Evolutionary conservation across 2,797 vertebrate species (phyloP).

Genomic region (Oryzias dopingdopingensis): DNA sequence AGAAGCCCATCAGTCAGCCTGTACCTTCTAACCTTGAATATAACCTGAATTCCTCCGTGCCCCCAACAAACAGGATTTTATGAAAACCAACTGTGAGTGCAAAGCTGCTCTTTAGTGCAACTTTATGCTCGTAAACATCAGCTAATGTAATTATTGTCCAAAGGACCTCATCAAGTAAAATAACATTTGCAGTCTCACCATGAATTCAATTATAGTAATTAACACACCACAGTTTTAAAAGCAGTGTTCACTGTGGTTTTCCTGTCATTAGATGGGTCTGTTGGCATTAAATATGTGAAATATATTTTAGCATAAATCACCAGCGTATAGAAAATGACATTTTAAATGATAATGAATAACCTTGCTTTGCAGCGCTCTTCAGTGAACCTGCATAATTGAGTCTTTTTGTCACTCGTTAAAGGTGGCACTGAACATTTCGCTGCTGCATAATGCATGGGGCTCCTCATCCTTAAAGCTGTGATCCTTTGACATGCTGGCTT

Average conservation of each 20-base stretch:
- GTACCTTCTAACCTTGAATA: constrained; percentile 58
- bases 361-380: constrained; percentile 35
- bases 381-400: constrained; percentile 39
- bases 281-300: constrained; percentile 4
- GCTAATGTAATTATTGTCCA: constrained; percentile 70
- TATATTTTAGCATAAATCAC: constrained; percentile 6
- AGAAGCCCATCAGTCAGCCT: constrained; percentile 63
- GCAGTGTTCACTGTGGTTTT: constrained; percentile 2
- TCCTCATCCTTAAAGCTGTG: constrained; percentile 12
- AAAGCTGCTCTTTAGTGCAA: constrained; percentile 46
- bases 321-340: constrained; percentile 15
- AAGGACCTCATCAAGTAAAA: constrained; percentile 20
- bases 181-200: constrained; percentile 39
- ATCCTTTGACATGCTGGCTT: constrained; percentile 17
- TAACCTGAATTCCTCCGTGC: constrained; percentile 59
- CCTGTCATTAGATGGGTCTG: neutral
- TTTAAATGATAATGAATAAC: constrained; percentile 32
- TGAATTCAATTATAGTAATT: constrained; percentile 45
- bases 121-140: constrained; percentile 50
- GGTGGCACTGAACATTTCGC: constrained; percentile 45
- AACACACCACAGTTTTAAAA: constrained; percentile 8
- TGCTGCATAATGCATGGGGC: constrained; percentile 56
- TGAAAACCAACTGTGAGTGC: constrained; percentile 53
- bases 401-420: constrained; percentile 36
- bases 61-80: constrained; percentile 53